Conservation (phyloP, 1,140 invertebrate genomes). For the Micrasema longulum region DNA sequence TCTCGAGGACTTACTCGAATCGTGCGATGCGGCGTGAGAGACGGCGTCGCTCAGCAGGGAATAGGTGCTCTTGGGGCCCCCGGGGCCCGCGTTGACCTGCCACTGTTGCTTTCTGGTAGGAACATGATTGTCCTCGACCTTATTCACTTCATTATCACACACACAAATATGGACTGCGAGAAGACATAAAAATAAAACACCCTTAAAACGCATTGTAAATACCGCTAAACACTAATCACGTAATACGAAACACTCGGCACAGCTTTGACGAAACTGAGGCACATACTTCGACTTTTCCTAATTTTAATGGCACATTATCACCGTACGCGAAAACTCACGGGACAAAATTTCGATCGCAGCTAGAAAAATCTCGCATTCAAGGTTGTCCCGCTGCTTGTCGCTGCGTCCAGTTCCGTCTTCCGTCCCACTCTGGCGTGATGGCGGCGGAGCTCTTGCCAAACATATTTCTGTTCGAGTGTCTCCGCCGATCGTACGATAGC, state of each 20-base stretch:
- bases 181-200: slow-evolving; percentile 41
- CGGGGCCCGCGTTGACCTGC: not conserved
- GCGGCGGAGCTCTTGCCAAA: slow-evolving; percentile 31
- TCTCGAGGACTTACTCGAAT: slow-evolving; percentile 44
- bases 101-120: slow-evolving; percentile 27
- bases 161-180: slow-evolving; percentile 36
- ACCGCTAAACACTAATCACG: slow-evolving; percentile 35
- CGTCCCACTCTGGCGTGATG: slow-evolving; percentile 13
- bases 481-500: slow-evolving; percentile 2
- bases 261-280: slow-evolving; percentile 6
- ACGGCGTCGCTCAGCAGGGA: slow-evolving; percentile 48
- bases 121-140: slow-evolving; percentile 29
- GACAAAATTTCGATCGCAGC: slow-evolving; percentile 42
- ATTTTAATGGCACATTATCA: slow-evolving; percentile 30
- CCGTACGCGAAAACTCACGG: slow-evolving; percentile 39
- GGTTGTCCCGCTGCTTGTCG: slow-evolving; percentile 40
- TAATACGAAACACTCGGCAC: slow-evolving; percentile 39
- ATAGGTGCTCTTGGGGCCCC: slow-evolving; percentile 25
- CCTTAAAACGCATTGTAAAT: slow-evolving; percentile 43
- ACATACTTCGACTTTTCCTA: slow-evolving; percentile 39
- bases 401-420: slow-evolving; percentile 43
- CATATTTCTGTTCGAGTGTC: too few relatives aligned
- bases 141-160: slow-evolving; percentile 45
- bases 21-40: slow-evolving; percentile 42
- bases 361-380: slow-evolving; percentile 38